Conservation (phyloP, 2,797 vertebrate species). For the Sebastiscus tertius region DNA sequence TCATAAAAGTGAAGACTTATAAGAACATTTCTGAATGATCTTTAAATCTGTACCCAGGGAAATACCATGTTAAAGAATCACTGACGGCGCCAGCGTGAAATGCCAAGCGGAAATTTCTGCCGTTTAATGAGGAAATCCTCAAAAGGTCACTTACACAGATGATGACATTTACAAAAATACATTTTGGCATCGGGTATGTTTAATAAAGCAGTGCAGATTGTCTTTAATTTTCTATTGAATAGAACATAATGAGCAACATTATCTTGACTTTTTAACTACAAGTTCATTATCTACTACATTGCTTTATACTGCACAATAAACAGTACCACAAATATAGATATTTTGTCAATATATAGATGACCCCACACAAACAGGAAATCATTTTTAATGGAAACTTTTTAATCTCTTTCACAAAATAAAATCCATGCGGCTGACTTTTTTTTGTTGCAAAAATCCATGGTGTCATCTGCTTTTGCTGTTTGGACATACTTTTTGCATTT, state of each 20-base stretch:
- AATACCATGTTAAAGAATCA: background rate
- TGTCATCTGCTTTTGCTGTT: background rate
- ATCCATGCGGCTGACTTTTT: background rate
- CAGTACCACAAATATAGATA: background rate
- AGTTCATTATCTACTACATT: background rate
- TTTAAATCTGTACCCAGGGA: background rate
- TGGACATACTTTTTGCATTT: background rate
- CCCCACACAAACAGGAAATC: background rate
- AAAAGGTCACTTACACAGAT: slow-evolving; percentile 42
- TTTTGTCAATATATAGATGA: background rate
- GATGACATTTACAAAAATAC: slow-evolving; percentile 26
- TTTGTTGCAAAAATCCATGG: background rate
- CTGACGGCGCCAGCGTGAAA: background rate
- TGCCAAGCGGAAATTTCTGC: slow-evolving; percentile 3
- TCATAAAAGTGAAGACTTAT: background rate
- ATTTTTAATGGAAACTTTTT: background rate
- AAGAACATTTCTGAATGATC: background rate
- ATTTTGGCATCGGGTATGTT: slow-evolving; percentile 7
- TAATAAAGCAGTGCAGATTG: background rate
- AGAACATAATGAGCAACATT: background rate
- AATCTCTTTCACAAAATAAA: background rate
- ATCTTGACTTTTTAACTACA: background rate
- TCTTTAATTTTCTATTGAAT: background rate
- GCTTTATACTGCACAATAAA: background rate
- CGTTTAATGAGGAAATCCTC: slow-evolving; percentile 29